Evolutionary conservation across 2,888 invertebrate genomes (phyloP).

Genomic region (Spatulosminthurus flaviceps): DNA sequence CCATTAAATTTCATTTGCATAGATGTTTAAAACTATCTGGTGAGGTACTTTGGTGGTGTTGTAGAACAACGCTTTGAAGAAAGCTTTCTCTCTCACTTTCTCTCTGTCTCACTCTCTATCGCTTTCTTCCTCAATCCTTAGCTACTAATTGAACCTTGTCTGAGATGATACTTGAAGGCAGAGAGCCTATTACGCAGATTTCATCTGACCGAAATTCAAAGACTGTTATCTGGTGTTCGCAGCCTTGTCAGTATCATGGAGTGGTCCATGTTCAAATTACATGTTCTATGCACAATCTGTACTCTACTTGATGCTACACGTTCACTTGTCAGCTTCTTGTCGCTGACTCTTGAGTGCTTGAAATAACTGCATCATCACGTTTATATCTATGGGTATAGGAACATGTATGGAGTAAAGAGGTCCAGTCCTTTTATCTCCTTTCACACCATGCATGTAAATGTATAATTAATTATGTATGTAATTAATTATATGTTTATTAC

Average conservation of each 20-base stretch:
- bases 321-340: not conserved
- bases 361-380: no score
- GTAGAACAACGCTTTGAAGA: not conserved
- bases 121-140: not conserved
- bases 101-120: no score
- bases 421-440: no score
- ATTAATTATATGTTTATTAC: no score
- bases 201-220: constrained; percentile 22
- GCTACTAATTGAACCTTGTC: constrained; percentile 24
- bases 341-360: no score
- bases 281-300: not conserved
- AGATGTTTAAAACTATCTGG: not conserved
- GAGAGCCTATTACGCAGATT: constrained; percentile 27
- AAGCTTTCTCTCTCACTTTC: no score
- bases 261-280: not conserved
- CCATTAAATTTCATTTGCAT: constrained; percentile 14
- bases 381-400: no score
- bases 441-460: no score
- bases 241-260: constrained; percentile 8
- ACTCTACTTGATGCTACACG: not conserved
- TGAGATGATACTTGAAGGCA: constrained; percentile 12
- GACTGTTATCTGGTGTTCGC: constrained; percentile 28
- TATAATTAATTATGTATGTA: no score
- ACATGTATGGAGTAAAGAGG: no score
- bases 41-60: not conserved